Evolutionary conservation across 2,113 vertebrate genomes (phyloP).

Genomic region (Enhydra lutris): DNA sequence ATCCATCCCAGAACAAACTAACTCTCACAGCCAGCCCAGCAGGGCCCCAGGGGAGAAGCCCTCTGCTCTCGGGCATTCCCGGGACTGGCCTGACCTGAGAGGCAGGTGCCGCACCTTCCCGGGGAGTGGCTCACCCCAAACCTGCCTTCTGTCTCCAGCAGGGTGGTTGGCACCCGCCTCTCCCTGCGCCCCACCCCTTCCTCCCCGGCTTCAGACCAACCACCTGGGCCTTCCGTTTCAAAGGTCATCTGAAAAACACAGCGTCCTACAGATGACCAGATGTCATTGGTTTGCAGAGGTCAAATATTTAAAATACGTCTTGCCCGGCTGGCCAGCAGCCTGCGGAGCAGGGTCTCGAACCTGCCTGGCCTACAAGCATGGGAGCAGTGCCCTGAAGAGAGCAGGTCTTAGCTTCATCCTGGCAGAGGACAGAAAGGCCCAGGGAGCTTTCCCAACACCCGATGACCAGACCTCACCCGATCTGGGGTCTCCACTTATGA

Average conservation of each 20-base stretch:
- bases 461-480: too few species aligned
- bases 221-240: neutral
- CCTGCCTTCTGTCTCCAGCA: neutral
- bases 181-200: neutral
- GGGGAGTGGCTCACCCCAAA: neutral
- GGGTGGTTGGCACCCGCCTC: neutral
- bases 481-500: neutral
- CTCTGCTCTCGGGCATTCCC: neutral
- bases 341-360: neutral
- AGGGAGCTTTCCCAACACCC: neutral
- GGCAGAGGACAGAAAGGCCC: neutral
- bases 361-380: neutral
- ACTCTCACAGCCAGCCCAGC: accelerated
- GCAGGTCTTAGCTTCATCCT: too few species aligned
- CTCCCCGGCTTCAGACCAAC: neutral
- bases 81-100: neutral
- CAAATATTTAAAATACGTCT: accelerated
- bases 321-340: neutral
- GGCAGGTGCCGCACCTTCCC: neutral
- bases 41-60: neutral
- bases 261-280: neutral
- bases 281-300: neutral
- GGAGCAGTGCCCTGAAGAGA: neutral
- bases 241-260: neutral
- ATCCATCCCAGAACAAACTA: too few species aligned